A percentile compares a stretch with the other conserved stretches of the same genome.
phyloP scores from a whole-genome alignment of 1,140 invertebrate genomes.

The Sminthurides bifidus region DNA sequence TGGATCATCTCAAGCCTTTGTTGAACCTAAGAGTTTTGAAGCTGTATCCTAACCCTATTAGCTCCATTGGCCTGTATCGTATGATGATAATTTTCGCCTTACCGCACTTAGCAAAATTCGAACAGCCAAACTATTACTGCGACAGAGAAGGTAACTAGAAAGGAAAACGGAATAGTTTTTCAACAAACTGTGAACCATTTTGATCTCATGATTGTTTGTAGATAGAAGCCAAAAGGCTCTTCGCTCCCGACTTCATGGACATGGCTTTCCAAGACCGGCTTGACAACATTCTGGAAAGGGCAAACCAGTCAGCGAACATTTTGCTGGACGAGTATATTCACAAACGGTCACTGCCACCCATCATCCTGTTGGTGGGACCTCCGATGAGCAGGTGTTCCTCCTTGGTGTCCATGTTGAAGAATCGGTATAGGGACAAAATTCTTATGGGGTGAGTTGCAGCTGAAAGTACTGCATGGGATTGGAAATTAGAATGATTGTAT shows the following conservation, averaged over 20 bases:
- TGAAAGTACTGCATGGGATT: too few species aligned
- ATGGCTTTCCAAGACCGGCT: slow-evolving; percentile 11
- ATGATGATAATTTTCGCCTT: slow-evolving; percentile 9
- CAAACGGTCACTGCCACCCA: slow-evolving; percentile 2
- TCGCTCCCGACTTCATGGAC: slow-evolving; percentile 10
- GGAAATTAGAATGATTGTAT: too few species aligned
- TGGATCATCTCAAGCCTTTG: slow-evolving; percentile 11
- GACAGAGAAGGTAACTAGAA: too few species aligned
- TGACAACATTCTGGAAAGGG: slow-evolving; percentile 7
- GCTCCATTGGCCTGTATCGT: neutral
- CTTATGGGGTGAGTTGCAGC: slow-evolving; percentile 18
- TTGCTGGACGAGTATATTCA: slow-evolving; percentile 4
- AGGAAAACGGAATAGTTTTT: neutral
- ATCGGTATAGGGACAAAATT: slow-evolving; percentile 13
- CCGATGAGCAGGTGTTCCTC: slow-evolving; percentile 4
- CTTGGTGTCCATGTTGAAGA: slow-evolving; percentile 11
- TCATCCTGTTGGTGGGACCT: slow-evolving; percentile 16
- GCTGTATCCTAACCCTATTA: slow-evolving; percentile 15
- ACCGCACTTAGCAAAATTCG: slow-evolving; percentile 11
- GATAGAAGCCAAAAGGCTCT: slow-evolving; percentile 14
- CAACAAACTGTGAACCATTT: neutral
- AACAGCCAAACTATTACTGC: neutral
- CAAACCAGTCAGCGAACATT: slow-evolving; percentile 10
- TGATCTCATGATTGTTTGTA: slow-evolving; percentile 1
- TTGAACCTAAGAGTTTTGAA: slow-evolving; percentile 6